phyloP scores from a whole-genome alignment of 1,140 invertebrate genomes.

The Panagrolaimus sp. region DNA sequence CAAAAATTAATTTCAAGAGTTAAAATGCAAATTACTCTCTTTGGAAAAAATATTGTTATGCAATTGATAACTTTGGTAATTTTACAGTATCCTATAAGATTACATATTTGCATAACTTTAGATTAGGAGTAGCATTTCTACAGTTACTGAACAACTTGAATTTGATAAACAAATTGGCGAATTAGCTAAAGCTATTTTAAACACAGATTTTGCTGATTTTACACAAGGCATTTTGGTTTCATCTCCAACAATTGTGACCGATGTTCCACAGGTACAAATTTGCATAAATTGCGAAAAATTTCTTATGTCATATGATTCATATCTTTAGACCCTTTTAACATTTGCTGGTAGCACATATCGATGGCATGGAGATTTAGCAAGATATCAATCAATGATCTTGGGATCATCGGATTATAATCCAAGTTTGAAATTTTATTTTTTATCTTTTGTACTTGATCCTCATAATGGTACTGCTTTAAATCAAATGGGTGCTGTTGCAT shows the following conservation, averaged over 20 bases:
- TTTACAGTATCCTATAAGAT: neutral
- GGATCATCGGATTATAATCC: slow-evolving; percentile 5
- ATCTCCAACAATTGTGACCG: too few relatives aligned
- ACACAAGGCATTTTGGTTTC: neutral
- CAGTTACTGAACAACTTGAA: neutral
- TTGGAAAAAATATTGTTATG: slow-evolving; percentile 3
- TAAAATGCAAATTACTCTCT: neutral
- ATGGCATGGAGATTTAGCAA: slow-evolving; percentile 5
- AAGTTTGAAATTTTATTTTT: slow-evolving; percentile 11
- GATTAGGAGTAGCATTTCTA: neutral
- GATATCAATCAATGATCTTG: slow-evolving; percentile 11
- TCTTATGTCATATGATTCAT: too few relatives aligned
- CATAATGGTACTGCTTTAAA: slow-evolving; percentile 14
- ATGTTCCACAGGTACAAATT: too few relatives aligned
- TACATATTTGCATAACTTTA: neutral
- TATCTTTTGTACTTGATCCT: slow-evolving; percentile 13
- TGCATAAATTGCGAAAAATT: too few relatives aligned
- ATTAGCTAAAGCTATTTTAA: neutral
- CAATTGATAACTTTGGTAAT: slow-evolving; percentile 1
- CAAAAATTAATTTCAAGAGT: slow-evolving; percentile 3
- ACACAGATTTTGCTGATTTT: neutral
- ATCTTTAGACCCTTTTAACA: neutral
- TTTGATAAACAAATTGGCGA: neutral
- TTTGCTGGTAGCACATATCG: neutral
- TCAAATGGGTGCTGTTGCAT: slow-evolving; percentile 11